Evolutionary conservation across 37 sponge, comb jelly and placozoan species (phyloP), one percentile per base, ranked within the genome.

Genomic region (Aplysina aerophoba): DNA sequence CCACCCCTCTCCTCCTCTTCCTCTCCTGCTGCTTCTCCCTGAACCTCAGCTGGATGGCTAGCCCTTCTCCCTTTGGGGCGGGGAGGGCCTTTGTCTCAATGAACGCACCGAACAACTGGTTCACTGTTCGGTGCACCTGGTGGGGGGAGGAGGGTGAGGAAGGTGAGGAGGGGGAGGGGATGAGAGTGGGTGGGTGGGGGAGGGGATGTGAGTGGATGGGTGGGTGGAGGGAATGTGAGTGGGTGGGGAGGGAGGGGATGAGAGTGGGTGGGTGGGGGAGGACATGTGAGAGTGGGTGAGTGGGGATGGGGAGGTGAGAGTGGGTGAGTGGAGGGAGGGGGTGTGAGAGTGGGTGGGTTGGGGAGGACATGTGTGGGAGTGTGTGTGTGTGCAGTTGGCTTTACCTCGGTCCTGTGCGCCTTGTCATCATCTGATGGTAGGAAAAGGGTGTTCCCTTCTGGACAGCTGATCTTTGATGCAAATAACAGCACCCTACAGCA

Each of bases 61-160:
- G 73, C 28, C 73, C 73, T 37, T 71, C 73, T 5, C 28, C 35
- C 12, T 5, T 3, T 27, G n/a, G 36, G 30, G n/a, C 8, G 8
- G 50, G 50, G 50, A 44, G 2, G 37, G 73, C 28, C 28, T 71
- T 71, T 4, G 36, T 35, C 12, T 71, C 73, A 34, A 71, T 71
- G 37, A 31, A 71, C 4, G 73, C 73, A 35, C 73, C 73, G 16
- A 71, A 71, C 37, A 71, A 35, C 28, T 33, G n/a, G 37, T 71
- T 71, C 4, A 71, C 12, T 1, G 12, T 15, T 19, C 12, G 31
- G 37, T 71, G 73, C 20, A 71, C 28, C 73, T 71, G 30, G 21
- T 4, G 30, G 20, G 21, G 20, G 16, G 16, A 12, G 21, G 30
- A 6, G 16, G 37, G n/a, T 2, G 20, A 71, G 20, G 28, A 25